A percentile compares a stretch with the other conserved stretches of the same genome.
phyloP scores from a whole-genome alignment of 2,113 vertebrate species.

The Cettia cetti region DNA sequence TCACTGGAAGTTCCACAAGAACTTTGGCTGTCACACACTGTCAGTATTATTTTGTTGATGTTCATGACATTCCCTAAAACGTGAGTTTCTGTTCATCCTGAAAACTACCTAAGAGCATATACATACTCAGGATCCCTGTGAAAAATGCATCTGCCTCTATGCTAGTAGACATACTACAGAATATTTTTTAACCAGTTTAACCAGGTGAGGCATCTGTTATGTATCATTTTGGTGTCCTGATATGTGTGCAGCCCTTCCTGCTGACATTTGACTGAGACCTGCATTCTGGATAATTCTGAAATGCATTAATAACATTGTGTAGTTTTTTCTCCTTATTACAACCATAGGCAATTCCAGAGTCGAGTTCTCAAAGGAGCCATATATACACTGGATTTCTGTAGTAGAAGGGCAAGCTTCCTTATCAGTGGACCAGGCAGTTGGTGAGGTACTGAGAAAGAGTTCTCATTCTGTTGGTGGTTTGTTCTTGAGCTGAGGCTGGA shows the following conservation, averaged over 20 bases:
- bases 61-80: neutral
- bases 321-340: neutral
- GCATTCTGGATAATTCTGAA: neutral
- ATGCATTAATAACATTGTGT: neutral
- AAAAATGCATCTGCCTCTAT: neutral
- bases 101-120: neutral
- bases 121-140: neutral
- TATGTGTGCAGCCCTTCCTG: neutral
- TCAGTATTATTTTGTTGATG: neutral
- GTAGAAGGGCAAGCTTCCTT: neutral
- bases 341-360: neutral
- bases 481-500: neutral
- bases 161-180: neutral
- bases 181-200: neutral
- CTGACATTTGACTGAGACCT: neutral
- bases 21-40: neutral
- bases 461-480: neutral
- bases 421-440: neutral
- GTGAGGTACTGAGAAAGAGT: neutral
- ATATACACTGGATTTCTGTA: neutral
- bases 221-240: neutral
- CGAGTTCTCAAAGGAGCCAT: neutral
- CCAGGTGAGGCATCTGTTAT: accelerated
- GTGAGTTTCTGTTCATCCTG: neutral
- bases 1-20: neutral